Evolutionary conservation across 2,888 invertebrate genomes (phyloP).

Genomic region (Theodoxus fluviatilis): DNA sequence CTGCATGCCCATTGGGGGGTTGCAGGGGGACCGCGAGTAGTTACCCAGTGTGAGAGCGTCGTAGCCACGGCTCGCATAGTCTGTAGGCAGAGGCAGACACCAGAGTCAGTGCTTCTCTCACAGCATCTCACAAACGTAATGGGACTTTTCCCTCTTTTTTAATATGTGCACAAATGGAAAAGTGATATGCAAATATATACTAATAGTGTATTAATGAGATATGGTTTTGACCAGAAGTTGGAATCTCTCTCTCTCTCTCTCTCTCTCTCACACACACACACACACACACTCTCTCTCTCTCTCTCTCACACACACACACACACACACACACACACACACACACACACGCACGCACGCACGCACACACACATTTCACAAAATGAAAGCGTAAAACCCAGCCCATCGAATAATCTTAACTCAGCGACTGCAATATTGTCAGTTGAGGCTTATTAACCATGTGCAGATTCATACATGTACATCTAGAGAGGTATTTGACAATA

Average conservation of each 20-base stretch:
- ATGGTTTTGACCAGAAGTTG: too few relatives aligned
- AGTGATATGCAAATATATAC: too few relatives aligned
- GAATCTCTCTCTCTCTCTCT: too few relatives aligned
- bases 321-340: slow-evolving; percentile 9
- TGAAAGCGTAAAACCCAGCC: not conserved
- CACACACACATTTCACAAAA: too few relatives aligned
- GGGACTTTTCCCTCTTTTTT: too few relatives aligned
- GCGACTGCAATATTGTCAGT: not conserved
- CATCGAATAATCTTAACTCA: not conserved
- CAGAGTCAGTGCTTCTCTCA: too few relatives aligned
- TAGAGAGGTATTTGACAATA: not conserved
- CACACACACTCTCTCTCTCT: slow-evolving; percentile 9
- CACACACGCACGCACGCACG: too few relatives aligned
- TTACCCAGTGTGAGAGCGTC: slow-evolving; percentile 68
- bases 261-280: not conserved
- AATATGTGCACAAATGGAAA: too few relatives aligned
- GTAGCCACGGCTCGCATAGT: slow-evolving; percentile 64
- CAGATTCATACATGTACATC: not conserved
- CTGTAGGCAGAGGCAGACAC: slow-evolving; percentile 34
- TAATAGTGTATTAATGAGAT: too few relatives aligned
- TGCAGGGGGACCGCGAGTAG: slow-evolving; percentile 68
- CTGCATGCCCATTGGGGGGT: slow-evolving; percentile 74
- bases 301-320: slow-evolving; percentile 23
- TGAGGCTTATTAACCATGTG: not conserved
- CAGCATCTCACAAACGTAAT: too few relatives aligned